Percentiles rank a stretch among this genome's conserved stretches.
These are phyloP conservation scores for Cryptotermes secundus DNA, from an alignment of 1,140 invertebrate species.

Conservation along the genomic window DNA sequence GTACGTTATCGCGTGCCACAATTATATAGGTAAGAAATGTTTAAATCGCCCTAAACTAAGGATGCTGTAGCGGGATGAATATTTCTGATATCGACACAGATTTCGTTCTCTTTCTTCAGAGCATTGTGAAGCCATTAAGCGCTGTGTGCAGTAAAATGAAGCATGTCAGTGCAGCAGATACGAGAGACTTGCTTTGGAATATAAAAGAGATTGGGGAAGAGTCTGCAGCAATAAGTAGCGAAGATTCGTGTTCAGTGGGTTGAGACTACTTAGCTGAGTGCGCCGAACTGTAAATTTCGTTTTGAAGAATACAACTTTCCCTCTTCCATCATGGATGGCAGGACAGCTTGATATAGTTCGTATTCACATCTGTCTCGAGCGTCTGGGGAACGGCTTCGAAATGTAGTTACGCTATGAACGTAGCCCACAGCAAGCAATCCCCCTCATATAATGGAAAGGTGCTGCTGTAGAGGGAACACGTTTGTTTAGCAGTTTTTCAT, in stretches of 20 bases:
- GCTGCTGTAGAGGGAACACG: neutral
- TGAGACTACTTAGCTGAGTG: neutral
- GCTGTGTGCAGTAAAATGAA: no score
- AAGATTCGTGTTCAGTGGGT: neutral
- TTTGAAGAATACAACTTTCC: neutral
- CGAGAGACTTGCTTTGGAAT: neutral
- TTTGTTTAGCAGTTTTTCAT: no score
- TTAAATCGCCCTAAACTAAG: no score
- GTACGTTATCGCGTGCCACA: no score
- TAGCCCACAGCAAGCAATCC: neutral
- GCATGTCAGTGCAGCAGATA: no score
- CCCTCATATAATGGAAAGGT: neutral
- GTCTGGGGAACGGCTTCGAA: neutral
- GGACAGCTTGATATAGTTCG: neutral
- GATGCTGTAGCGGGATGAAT: no score
- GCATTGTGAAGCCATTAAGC: no score
- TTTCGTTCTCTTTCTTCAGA: no score
- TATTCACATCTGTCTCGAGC: neutral
- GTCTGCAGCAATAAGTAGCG: neutral
- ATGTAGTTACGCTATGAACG: neutral
- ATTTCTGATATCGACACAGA: no score
- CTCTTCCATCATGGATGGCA: neutral
- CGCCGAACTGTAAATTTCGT: neutral
- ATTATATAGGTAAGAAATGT: no score
- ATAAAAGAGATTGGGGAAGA: neutral